phyloP scores from a whole-genome alignment of 2,113 vertebrate genomes.

The Girardinichthys multiradiatus region DNA sequence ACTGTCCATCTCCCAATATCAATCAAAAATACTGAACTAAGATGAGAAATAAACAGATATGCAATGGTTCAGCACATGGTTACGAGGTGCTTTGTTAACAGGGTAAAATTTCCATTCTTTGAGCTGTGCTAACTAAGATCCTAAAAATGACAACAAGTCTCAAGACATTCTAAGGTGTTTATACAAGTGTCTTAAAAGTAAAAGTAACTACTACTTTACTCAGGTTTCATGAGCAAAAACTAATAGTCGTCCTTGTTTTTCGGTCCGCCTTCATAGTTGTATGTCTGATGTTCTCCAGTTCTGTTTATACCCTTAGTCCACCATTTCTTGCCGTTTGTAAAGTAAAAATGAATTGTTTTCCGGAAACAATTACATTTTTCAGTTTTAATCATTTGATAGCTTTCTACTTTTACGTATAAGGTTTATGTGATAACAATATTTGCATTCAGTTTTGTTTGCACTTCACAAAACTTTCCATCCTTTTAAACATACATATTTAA shows the following conservation, averaged over 20 bases:
- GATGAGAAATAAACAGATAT: neutral
- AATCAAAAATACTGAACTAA: neutral
- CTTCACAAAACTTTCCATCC: no score
- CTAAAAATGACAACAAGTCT: neutral
- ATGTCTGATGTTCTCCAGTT: neutral
- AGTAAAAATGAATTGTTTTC: neutral
- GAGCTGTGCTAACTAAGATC: neutral
- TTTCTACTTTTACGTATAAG: no score
- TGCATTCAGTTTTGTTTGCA: constrained; percentile 1
- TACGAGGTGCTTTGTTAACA: neutral
- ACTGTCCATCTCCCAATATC: neutral
- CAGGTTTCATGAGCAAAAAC: neutral
- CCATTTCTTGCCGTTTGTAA: neutral
- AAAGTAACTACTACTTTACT: no score
- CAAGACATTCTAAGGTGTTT: no score
- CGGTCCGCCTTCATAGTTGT: neutral
- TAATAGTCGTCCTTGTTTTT: fast-evolving
- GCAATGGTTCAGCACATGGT: neutral
- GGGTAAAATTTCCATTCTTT: neutral
- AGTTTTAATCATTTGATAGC: no score
- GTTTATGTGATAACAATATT: neutral
- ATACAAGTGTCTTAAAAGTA: no score
- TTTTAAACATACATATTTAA: no score
- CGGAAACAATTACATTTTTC: neutral
- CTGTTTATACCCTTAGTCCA: neutral